phyloP scores from a whole-genome alignment of 2,113 vertebrate genomes.

The Actinemys pallida region DNA sequence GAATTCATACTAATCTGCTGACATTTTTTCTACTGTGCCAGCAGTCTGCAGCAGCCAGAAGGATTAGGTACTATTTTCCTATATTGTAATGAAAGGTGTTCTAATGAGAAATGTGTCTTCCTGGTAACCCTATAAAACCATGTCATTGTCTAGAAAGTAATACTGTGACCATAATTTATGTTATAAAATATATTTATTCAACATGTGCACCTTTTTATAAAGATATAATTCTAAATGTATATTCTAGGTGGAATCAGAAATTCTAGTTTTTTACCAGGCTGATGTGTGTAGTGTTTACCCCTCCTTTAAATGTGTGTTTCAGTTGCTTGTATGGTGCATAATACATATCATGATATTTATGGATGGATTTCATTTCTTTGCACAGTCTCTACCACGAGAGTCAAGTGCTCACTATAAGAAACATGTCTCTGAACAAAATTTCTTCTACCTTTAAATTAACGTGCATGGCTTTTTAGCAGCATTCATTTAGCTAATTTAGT shows the following conservation, averaged over 20 bases:
- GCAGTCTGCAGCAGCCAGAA: background rate
- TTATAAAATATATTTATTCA: slow-evolving; percentile 26
- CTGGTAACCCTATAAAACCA: background rate
- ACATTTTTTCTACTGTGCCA: background rate
- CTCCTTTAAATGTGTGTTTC: background rate
- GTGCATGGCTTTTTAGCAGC: slow-evolving; percentile 33
- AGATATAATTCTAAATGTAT: slow-evolving; percentile 18
- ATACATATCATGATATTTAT: accelerated
- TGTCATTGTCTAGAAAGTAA: background rate
- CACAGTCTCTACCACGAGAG: background rate
- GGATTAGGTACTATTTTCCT: background rate
- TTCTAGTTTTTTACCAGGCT: slow-evolving; percentile 65
- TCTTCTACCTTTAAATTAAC: background rate
- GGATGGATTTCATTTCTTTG: background rate
- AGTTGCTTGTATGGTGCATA: slow-evolving; percentile 10
- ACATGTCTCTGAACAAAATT: background rate
- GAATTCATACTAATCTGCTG: background rate
- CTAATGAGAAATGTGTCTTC: slow-evolving; percentile 27
- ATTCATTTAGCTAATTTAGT: too few relatives aligned
- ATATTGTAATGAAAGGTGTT: background rate
- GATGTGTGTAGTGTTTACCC: background rate
- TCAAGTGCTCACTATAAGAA: slow-evolving; percentile 2
- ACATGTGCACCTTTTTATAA: slow-evolving; percentile 35
- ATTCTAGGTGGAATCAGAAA: slow-evolving; percentile 42
- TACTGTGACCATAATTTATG: slow-evolving; percentile 16